phyloP scores from a whole-genome alignment of 2,797 vertebrate species.

The Enteromius anoplus region DNA sequence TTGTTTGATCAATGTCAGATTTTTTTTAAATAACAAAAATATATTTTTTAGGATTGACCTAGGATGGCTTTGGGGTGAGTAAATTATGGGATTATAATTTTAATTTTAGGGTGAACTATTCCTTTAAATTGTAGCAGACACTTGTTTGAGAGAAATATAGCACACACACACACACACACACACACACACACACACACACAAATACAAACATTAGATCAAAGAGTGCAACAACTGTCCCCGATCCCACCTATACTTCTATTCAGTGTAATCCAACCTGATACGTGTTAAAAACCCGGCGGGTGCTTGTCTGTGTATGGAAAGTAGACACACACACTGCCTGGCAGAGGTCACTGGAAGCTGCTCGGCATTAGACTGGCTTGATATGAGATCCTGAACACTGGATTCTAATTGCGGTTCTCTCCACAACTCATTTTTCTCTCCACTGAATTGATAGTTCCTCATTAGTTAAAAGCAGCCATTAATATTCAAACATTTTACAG shows the following conservation, averaged over 20 bases:
- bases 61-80: too few species aligned
- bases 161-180: background rate
- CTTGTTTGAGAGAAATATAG: background rate
- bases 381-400: background rate
- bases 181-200: background rate
- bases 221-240: background rate
- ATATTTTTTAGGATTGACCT: too few species aligned
- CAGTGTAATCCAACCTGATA: conserved; percentile 3
- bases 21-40: too few species aligned
- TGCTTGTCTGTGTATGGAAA: background rate
- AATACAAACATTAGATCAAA: background rate
- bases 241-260: background rate
- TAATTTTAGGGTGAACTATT: too few species aligned
- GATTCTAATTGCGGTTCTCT: conserved; percentile 22
- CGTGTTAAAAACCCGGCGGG: conserved; percentile 33
- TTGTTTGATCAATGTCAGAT: too few species aligned
- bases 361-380: conserved; percentile 2
- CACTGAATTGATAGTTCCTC: conserved; percentile 19
- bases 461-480: conserved; percentile 29
- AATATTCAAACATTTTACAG: conserved; percentile 29
- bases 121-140: background rate
- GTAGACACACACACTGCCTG: background rate
- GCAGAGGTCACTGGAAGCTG: conserved; percentile 22
- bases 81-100: too few species aligned
- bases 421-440: background rate